Evolutionary conservation across 92 coral and sea anemone genomes (phyloP), one percentile per base, ranked within the genome.

Genomic region (Blastomussa wellsi): DNA sequence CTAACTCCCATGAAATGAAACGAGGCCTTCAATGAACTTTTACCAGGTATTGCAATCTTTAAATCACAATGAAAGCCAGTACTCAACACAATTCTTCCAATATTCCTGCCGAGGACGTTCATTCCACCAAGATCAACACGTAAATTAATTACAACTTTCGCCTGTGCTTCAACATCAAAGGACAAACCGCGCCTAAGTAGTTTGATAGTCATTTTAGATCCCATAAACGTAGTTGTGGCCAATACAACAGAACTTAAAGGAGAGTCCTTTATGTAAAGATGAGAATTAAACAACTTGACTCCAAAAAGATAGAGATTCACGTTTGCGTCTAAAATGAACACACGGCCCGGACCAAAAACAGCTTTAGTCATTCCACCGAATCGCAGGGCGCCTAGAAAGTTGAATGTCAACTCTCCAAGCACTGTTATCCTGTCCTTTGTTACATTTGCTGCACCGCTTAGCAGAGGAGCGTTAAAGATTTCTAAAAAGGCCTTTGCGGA

Each of bases 191-290:
- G 67, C 26, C 91, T 74, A 35, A 67, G 28, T 33, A 91, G 86
- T 3, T 80, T 32, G 28, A 91, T 88, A 26, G 33, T 59, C 1
- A 91, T 52, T 55, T 81, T 64, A 0, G 94, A 88, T 31, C 91
- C 91, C 94, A 91, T 91, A 73, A 91, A 91, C 6, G 76, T 68
- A 10, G 93, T 81, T 17, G 74, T 78, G 33, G 88, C 93, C 52
- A 75, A 77, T 20, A 90, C 86, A 37, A 82, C 90, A 31, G 85
- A 86, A 7, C 8, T 17, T 2, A 26, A 77, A 1, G 64, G 31
- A 24, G 82, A 55, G 48, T 79, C 81, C 36, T 87, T 72, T 83
- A 90, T 87, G 48, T 65, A 32, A 8, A 90, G 77, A 41, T 79
- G 80, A 17, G 85, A 73, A 29, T 79, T 74, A 3, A 22, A 16